Percentiles rank a stretch among this genome's conserved stretches.
Evolutionary conservation across 2,113 vertebrate genomes (phyloP).

Genomic region (Etheostoma cragini): DNA sequence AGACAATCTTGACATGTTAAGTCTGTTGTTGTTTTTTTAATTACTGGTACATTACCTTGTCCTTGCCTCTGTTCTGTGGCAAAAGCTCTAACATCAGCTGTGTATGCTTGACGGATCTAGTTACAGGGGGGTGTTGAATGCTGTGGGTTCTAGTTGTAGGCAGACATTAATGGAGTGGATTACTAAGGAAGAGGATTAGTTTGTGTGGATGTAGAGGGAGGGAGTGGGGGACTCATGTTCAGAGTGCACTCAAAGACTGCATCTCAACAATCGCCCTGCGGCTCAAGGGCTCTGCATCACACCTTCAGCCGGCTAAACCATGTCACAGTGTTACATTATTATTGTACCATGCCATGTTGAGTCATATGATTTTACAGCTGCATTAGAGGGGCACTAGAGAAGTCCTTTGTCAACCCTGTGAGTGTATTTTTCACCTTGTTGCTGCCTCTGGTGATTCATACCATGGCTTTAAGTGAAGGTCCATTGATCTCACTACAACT

Average conservation of each 20-base stretch:
- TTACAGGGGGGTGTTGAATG: slow-evolving; percentile 45
- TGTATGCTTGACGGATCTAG: slow-evolving; percentile 34
- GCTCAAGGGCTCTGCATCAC: slow-evolving; percentile 61
- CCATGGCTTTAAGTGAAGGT: slow-evolving; percentile 45
- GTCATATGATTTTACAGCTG: slow-evolving; percentile 65
- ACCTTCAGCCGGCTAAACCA: slow-evolving; percentile 60
- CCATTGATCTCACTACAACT: slow-evolving; percentile 67
- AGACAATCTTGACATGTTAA: slow-evolving; percentile 51
- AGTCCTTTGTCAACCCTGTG: slow-evolving; percentile 45
- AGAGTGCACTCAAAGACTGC: slow-evolving; percentile 52
- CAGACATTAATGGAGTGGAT: slow-evolving; percentile 72
- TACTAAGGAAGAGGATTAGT: slow-evolving; percentile 75
- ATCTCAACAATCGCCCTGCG: slow-evolving; percentile 56
- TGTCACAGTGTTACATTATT: slow-evolving; percentile 70
- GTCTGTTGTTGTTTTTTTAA: slow-evolving; percentile 47
- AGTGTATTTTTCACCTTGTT: slow-evolving; percentile 57
- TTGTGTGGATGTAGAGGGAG: slow-evolving; percentile 52
- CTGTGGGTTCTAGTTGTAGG: slow-evolving; percentile 52
- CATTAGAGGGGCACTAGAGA: slow-evolving; percentile 50
- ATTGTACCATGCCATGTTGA: slow-evolving; percentile 56
- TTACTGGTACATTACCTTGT: slow-evolving; percentile 43
- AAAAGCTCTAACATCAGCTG: slow-evolving; percentile 40
- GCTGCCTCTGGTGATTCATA: slow-evolving; percentile 63
- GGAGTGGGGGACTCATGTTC: slow-evolving; percentile 28
- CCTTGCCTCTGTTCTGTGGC: slow-evolving; percentile 24